Evolutionary conservation across 2,888 invertebrate genomes (phyloP).

Genomic region (Ichneumoninae sp.): DNA sequence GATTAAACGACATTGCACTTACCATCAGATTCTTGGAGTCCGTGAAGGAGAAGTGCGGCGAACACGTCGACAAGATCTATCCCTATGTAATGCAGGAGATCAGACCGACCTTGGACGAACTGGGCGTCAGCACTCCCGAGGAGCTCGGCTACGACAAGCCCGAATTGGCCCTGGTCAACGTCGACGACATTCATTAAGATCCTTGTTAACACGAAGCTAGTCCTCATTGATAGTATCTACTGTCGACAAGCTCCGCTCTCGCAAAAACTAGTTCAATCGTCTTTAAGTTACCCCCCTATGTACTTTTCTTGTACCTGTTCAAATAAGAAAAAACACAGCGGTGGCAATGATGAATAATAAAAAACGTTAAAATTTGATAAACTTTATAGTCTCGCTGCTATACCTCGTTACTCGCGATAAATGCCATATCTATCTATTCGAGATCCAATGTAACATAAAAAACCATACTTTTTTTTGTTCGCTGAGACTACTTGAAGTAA

Average conservation of each 20-base stretch:
- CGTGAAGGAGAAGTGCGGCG: conserved; percentile 94
- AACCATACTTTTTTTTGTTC: not conserved
- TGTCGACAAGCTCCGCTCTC: conserved; percentile 27
- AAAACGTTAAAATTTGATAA: conserved; percentile 48
- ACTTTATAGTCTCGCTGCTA: not conserved
- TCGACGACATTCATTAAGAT: conserved; percentile 88
- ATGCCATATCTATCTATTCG: too few relatives aligned
- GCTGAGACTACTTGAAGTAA: conserved; percentile 35
- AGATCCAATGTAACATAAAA: too few relatives aligned
- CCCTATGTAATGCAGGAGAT: conserved; percentile 96
- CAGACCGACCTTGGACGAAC: conserved; percentile 95
- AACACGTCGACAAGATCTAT: conserved; percentile 90
- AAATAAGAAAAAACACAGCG: conserved; percentile 30
- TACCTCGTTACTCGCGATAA: not conserved
- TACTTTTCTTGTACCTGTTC: conserved; percentile 51
- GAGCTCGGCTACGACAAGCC: conserved; percentile 99
- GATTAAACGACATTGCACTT: conserved; percentile 97
- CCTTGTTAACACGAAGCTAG: conserved; percentile 50
- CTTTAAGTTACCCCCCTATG: conserved; percentile 8
- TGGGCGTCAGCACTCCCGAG: conserved; percentile 97
- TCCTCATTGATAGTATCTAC: conserved; percentile 49
- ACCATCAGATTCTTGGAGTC: conserved; percentile 97
- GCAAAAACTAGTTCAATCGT: conserved; percentile 26
- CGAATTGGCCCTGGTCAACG: conserved; percentile 93
- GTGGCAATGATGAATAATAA: conserved; percentile 61